phyloP scores from a whole-genome alignment of 2,888 invertebrate species.

The Pachycephus smyrnensis region DNA sequence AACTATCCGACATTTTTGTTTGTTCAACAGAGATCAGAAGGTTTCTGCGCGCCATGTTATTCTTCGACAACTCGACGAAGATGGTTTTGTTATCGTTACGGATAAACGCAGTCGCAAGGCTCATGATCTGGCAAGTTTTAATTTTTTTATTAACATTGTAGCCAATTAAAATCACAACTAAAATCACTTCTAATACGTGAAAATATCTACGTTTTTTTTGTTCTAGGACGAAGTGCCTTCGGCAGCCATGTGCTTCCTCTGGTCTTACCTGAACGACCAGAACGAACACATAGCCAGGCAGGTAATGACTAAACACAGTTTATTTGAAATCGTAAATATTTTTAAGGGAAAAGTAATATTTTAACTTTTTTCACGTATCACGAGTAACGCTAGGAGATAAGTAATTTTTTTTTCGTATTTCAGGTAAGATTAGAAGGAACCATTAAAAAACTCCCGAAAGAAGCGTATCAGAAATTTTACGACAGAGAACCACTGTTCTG shows the following conservation, averaged over 20 bases:
- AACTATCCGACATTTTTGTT: slow-evolving; percentile 25
- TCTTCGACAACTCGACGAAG: slow-evolving; percentile 64
- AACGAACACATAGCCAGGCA: slow-evolving; percentile 50
- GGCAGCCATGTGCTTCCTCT: slow-evolving; percentile 66
- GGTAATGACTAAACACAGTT: slow-evolving; percentile 37
- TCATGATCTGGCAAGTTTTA: slow-evolving; percentile 65
- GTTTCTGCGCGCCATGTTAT: slow-evolving; percentile 63
- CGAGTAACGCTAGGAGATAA: background rate
- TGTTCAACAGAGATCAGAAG: slow-evolving; percentile 57
- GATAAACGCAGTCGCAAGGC: slow-evolving; percentile 67
- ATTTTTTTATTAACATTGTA: background rate
- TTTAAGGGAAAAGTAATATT: background rate
- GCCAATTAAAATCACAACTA: background rate
- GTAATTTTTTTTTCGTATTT: background rate
- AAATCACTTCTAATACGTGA: slow-evolving; percentile 3
- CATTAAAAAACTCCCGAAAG: slow-evolving; percentile 54
- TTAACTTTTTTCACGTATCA: background rate
- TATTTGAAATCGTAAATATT: background rate
- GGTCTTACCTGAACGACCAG: slow-evolving; percentile 58
- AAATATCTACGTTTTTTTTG: slow-evolving; percentile 19
- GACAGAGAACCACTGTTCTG: slow-evolving; percentile 66
- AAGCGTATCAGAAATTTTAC: slow-evolving; percentile 61
- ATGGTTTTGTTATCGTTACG: slow-evolving; percentile 68
- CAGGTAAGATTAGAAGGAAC: slow-evolving; percentile 68
- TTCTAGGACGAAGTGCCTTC: slow-evolving; percentile 64